phyloP scores from a whole-genome alignment of 2,113 vertebrate genomes.

The Echinops telfairi region DNA sequence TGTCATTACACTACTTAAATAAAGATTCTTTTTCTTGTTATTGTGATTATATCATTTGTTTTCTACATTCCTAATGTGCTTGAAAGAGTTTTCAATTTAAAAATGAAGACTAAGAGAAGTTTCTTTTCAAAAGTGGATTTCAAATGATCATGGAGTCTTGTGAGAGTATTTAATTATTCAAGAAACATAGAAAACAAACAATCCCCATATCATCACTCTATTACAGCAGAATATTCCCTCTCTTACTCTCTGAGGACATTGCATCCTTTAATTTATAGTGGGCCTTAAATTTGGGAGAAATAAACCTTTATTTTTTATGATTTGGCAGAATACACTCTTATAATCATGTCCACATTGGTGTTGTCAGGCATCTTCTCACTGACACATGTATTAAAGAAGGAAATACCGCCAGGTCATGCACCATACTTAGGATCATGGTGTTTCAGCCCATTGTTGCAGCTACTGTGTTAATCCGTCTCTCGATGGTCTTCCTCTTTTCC shows the following conservation, averaged over 20 bases:
- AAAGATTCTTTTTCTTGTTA: not conserved
- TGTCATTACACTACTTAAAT: slow-evolving; percentile 22
- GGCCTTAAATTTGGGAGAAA: not conserved
- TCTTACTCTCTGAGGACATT: not conserved
- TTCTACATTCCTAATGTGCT: not conserved
- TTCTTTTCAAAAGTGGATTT: not conserved
- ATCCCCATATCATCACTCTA: not conserved
- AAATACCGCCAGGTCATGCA: too few relatives aligned
- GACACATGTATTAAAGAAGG: too few relatives aligned
- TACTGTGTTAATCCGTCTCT: too few relatives aligned
- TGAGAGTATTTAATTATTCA: not conserved
- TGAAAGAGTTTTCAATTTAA: not conserved
- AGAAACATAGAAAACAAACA: not conserved
- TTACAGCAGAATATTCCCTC: not conserved
- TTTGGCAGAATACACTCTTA: not conserved
- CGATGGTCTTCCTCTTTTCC: too few relatives aligned
- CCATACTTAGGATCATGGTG: too few relatives aligned
- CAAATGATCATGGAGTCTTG: not conserved
- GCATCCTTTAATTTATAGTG: not conserved
- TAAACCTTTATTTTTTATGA: not conserved
- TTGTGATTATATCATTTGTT: not conserved
- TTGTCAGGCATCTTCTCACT: too few relatives aligned
- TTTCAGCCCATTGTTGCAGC: too few relatives aligned
- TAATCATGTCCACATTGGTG: too few relatives aligned
- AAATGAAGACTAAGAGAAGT: not conserved